phyloP scores from a whole-genome alignment of 2,888 invertebrate genomes.

The Gerris lacustris region DNA sequence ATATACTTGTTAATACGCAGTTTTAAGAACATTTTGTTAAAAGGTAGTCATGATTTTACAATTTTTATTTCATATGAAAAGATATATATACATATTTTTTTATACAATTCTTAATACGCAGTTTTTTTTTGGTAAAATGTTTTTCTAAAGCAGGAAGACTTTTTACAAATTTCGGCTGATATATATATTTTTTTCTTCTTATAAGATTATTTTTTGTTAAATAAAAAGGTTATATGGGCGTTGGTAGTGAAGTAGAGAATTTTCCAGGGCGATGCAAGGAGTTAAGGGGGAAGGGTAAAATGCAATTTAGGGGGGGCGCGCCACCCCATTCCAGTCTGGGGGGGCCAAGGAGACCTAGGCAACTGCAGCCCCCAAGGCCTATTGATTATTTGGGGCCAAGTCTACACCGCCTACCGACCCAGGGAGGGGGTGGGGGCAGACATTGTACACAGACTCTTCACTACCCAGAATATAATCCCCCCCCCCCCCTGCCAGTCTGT shows the following conservation, averaged over 20 bases:
- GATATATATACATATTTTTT: too few relatives aligned
- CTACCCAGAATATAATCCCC: neutral
- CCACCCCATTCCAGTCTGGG: neutral
- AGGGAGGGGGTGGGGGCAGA: neutral
- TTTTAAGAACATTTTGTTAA: too few relatives aligned
- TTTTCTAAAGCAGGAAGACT: too few relatives aligned
- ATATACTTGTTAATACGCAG: too few relatives aligned
- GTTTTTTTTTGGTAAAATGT: too few relatives aligned
- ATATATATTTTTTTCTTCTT: too few relatives aligned
- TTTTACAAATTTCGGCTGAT: too few relatives aligned
- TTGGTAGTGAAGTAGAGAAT: neutral
- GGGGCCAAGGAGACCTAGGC: slow-evolving; percentile 5
- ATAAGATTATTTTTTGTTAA: too few relatives aligned
- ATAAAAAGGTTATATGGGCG: neutral
- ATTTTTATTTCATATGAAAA: too few relatives aligned
- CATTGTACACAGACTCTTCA: slow-evolving; percentile 4
- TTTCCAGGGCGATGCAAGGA: neutral
- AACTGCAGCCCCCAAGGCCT: slow-evolving; percentile 5
- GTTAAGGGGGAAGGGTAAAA: neutral
- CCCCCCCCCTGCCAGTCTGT: neutral
- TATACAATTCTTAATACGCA: too few relatives aligned
- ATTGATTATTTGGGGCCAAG: slow-evolving; percentile 3
- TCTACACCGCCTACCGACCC: slow-evolving; percentile 1
- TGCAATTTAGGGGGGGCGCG: neutral
- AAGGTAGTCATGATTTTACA: too few relatives aligned